Base-by-base conservation (phyloP, 2,888 invertebrate species). In the Erebia aethiops region DNA sequence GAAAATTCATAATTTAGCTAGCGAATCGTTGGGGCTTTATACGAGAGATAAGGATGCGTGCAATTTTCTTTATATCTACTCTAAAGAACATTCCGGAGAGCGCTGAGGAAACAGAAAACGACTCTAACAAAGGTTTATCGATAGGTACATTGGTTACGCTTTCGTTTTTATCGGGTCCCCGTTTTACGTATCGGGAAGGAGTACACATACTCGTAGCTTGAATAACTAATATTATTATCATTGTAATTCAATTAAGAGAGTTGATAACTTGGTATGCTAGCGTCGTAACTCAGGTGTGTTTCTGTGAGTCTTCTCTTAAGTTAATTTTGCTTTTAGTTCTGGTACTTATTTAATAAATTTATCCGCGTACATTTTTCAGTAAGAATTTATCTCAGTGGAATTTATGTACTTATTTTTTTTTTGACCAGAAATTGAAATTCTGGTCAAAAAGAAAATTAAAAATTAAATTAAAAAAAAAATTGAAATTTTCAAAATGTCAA, bases 1-100 rank as follows among this genome's bases (percentile, higher is more conserved):
- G 69, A 73, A 69, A 71, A 71, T 66, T 69, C 58, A 68, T 71
- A 73, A 71, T 63, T 68, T 52, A 51, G 21, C 65, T 7, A 63
- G 62, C 58, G 57, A 64, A 67, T 52, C 68, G 62, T 67, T 64
- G n/a, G 63, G 71, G 46, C 69, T 62, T 63, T 69, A 73, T 70
- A 67, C 61, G 54, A 65, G 46, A 82, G 87, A 86, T 87, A 87
- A 85, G 84, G 84, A 82, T 83, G 85, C 82, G 83, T 81, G 83
- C 87, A 87, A 87, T 87, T 86, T 83, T 84, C 84, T 84, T 85
- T 82, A 85, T 82, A 80, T 81, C 77, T 51, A 46, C 70, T 77
- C 67, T 71, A 66, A 71, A 75, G 76, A 74, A 74, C 76, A 76
- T 74, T 72, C 71, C 49, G 60, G 43, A 67, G 71, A 69, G 71